phyloP scores from a whole-genome alignment of 2,797 vertebrate species.

The Gallinago nigripennis region DNA sequence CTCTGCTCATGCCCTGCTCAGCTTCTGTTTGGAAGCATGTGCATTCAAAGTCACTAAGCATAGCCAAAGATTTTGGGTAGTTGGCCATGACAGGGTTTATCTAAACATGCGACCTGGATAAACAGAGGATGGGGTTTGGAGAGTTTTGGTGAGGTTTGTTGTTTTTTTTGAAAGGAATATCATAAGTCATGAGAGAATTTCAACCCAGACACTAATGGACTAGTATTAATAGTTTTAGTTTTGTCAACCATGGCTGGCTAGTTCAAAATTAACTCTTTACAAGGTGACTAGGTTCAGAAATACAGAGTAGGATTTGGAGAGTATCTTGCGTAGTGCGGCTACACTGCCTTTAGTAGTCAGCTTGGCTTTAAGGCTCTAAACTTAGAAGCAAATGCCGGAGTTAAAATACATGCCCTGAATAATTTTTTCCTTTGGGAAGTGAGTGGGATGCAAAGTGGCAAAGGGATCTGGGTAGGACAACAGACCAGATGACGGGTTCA shows the following conservation, averaged over 20 bases:
- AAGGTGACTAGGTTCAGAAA: background rate
- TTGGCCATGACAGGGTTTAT: background rate
- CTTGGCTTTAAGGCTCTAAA: background rate
- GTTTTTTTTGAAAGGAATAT: background rate
- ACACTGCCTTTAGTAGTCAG: background rate
- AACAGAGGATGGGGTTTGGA: rapidly evolving
- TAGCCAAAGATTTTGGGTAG: background rate
- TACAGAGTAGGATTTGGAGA: background rate
- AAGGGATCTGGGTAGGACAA: background rate
- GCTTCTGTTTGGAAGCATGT: background rate
- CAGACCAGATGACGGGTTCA: background rate
- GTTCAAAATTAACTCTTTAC: background rate
- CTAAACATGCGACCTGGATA: background rate
- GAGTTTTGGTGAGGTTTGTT: background rate
- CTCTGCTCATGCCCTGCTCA: background rate
- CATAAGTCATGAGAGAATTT: background rate
- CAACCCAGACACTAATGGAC: background rate
- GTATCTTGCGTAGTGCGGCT: rapidly evolving
- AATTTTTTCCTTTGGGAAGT: background rate
- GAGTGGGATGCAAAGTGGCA: background rate
- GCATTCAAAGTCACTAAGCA: background rate
- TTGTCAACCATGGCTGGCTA: background rate
- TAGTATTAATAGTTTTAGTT: background rate
- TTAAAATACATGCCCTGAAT: background rate
- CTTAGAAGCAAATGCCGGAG: background rate